Conservation (phyloP, 2,888 invertebrate species). For the Hirudinaria manillensis region DNA sequence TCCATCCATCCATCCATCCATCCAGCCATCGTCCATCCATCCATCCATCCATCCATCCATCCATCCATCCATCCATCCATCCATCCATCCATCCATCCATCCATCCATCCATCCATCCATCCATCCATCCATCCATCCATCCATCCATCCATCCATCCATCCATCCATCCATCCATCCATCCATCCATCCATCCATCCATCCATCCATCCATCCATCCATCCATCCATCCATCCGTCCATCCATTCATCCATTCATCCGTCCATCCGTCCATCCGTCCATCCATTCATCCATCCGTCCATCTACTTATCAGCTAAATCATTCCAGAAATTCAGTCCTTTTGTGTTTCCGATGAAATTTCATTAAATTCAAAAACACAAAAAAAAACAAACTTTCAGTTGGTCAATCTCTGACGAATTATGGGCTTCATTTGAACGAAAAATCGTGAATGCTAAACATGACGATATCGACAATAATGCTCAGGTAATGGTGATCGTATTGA, state of each 20-base stretch:
- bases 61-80: conserved; percentile 19
- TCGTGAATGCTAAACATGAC: neutral
- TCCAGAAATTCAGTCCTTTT: no score
- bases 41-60: neutral
- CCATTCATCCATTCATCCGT: no score
- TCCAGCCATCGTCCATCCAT: conserved; percentile 10
- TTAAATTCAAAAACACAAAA: no score
- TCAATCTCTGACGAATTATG: no score
- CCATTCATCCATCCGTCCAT: neutral
- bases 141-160: conserved; percentile 23
- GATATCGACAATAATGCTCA: neutral
- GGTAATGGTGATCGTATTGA: neutral
- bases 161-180: conserved; percentile 19
- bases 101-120: conserved; percentile 22
- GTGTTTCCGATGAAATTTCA: no score
- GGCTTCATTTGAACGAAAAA: no score
- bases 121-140: conserved; percentile 16
- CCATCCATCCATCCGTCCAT: no score
- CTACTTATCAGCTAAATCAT: neutral
- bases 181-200: conserved; percentile 17
- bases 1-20: conserved; percentile 18
- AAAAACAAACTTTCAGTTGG: no score
- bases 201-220: conserved; percentile 18
- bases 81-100: conserved; percentile 22
- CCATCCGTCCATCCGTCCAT: no score